Conservation (phyloP, 2,113 vertebrate genomes). For the Acanthochromis polyacanthus region DNA sequence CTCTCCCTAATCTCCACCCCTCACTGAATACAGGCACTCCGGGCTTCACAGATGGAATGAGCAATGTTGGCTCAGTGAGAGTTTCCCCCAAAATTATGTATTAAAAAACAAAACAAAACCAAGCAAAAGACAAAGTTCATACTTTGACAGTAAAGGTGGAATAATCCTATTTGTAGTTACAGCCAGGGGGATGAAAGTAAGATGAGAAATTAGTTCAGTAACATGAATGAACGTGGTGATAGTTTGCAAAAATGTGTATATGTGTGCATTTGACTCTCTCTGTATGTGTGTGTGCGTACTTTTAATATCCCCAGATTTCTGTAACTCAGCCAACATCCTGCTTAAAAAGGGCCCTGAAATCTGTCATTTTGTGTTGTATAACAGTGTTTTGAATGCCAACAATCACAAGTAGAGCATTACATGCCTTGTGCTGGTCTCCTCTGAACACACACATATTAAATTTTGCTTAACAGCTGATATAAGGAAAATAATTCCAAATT, state of each 20-base stretch:
- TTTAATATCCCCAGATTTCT: slow-evolving; percentile 39
- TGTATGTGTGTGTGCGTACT: background rate
- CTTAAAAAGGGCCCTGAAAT: slow-evolving; percentile 33
- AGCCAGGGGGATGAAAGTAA: background rate
- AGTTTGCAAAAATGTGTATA: background rate
- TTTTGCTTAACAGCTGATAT: too few relatives aligned
- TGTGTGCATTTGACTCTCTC: background rate
- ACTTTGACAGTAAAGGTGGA: background rate
- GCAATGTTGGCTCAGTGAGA: slow-evolving; percentile 21
- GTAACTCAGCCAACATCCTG: slow-evolving; percentile 30
- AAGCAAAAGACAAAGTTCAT: background rate
- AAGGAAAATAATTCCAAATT: too few relatives aligned
- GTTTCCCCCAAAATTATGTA: background rate
- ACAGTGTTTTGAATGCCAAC: slow-evolving; percentile 21
- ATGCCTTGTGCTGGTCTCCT: background rate
- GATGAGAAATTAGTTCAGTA: background rate
- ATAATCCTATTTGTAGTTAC: background rate
- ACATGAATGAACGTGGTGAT: background rate
- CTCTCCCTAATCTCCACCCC: slow-evolving; percentile 70
- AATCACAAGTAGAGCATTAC: background rate
- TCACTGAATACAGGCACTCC: slow-evolving; percentile 41
- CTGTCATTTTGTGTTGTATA: slow-evolving; percentile 38
- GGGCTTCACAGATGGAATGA: slow-evolving; percentile 32
- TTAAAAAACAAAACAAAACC: background rate
- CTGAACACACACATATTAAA: too few relatives aligned